phyloP scores from a whole-genome alignment of 2,888 invertebrate genomes.

The Drosophila basisetae region DNA sequence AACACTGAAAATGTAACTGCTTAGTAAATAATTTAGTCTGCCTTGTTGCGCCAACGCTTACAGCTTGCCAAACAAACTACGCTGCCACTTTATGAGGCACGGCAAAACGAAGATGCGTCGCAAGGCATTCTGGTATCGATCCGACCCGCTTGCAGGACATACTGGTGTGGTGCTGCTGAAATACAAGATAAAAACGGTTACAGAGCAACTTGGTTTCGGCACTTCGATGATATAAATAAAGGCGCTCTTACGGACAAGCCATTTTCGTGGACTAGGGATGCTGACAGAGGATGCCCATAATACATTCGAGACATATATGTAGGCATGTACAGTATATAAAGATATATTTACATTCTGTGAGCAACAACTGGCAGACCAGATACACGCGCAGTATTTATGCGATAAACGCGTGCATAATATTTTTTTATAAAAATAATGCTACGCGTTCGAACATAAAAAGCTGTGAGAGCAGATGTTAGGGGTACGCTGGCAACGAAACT shows the following conservation, averaged over 20 bases:
- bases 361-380: conserved; percentile 22
- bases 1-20: conserved; percentile 37
- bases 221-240: conserved; percentile 54
- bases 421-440: conserved; percentile 56
- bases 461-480: conserved; percentile 12
- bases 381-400: conserved; percentile 61
- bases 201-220: conserved; percentile 6
- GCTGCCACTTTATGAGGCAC: conserved; percentile 42
- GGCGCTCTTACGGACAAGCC: conserved; percentile 49
- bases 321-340: background rate
- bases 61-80: conserved; percentile 51
- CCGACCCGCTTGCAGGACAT: conserved; percentile 26
- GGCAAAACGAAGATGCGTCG: conserved; percentile 33
- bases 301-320: conserved; percentile 24
- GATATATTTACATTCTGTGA: conserved; percentile 1
- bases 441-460: conserved; percentile 36
- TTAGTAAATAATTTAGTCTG: conserved; percentile 55
- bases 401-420: conserved; percentile 65
- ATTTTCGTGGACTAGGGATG: conserved; percentile 40
- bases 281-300: conserved; percentile 3
- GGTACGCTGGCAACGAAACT: conserved; percentile 13
- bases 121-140: conserved; percentile 21
- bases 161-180: background rate
- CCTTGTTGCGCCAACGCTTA: conserved; percentile 42
- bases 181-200: conserved; percentile 27